Conservation (phyloP, 1,140 invertebrate species). For the Papilio polytes region DNA sequence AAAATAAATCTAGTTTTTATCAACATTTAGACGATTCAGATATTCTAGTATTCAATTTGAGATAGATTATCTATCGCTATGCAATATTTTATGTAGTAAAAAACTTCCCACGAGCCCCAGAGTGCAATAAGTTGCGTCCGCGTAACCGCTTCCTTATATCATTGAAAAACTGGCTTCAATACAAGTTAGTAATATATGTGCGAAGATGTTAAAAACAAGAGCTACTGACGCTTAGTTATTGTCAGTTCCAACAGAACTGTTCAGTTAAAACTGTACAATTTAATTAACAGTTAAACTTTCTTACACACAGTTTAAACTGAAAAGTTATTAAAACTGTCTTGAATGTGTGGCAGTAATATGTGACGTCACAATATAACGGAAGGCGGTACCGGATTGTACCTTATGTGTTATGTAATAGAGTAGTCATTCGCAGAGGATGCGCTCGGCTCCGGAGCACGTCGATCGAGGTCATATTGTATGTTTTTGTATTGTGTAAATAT, state of each 20-base stretch:
- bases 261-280: too few species aligned
- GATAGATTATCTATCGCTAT: not conserved
- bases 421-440: constrained; percentile 47
- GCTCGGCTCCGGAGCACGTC: constrained; percentile 60
- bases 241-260: too few species aligned
- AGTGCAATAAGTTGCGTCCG: constrained; percentile 18
- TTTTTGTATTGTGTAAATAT: constrained; percentile 84
- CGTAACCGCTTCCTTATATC: constrained; percentile 12
- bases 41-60: too few species aligned
- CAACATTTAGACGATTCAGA: too few species aligned
- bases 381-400: constrained; percentile 42
- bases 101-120: not conserved
- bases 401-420: constrained; percentile 48
- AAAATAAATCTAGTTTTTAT: too few species aligned
- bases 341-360: too few species aligned
- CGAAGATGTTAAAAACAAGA: too few species aligned
- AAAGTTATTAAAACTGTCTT: too few species aligned
- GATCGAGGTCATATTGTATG: constrained; percentile 78
- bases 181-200: too few species aligned
- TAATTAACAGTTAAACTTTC: too few species aligned
- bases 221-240: too few species aligned
- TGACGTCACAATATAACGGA: constrained; percentile 23
- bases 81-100: not conserved
- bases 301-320: too few species aligned
- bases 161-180: not conserved